Base-by-base conservation (phyloP, 1,140 invertebrate species). In the Anoplolepis gracilipes region DNA sequence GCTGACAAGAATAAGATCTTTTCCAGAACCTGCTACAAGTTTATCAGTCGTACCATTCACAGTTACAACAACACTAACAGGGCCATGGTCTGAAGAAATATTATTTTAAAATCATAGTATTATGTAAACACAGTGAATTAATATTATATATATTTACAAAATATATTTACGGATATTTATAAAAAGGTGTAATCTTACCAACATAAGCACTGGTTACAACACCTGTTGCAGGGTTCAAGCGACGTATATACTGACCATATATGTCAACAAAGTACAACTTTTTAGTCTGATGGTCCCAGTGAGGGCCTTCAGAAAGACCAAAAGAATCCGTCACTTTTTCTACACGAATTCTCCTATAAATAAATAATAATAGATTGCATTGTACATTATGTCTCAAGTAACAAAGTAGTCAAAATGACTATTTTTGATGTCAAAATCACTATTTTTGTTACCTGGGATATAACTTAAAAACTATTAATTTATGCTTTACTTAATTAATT, bases 211-310 rank as follows among this genome's bases (percentile, higher is more conserved):
- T 81, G 16, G 62, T 33, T 11, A 88, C 65, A 55, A 42, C n/a
- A 82, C 95, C 94, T 16, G 95, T 96, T 2, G 91, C 88, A n/a
- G 95, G 94, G 78, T 96, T 93, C 88, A 96, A 96, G 69, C 95
- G 95, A 49, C 96, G 93, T 8, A 97, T 93, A 46, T 94, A 93
- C 11, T 96, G 95, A 0, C 92, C 94, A 33, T 95, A 88, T 62
- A 97, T 96, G 88, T 97, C 97, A 1, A 97, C 97, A 90, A 95
- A 97, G 84, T 96, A 97, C 0, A 97, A 94, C 6, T 94, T 93
- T 78, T 97, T 95, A 8, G 95, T 94, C 16, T 92, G 92, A 49
- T 92, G 92, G 90, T 97, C 96, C 97, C 97, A 98, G 84, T 96
- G 95, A 61, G 96, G 97, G 49, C 94, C 97, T 93, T 97, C 96